phyloP scores from a whole-genome alignment of 2,797 vertebrate species.

The Dryobates pubescens region DNA sequence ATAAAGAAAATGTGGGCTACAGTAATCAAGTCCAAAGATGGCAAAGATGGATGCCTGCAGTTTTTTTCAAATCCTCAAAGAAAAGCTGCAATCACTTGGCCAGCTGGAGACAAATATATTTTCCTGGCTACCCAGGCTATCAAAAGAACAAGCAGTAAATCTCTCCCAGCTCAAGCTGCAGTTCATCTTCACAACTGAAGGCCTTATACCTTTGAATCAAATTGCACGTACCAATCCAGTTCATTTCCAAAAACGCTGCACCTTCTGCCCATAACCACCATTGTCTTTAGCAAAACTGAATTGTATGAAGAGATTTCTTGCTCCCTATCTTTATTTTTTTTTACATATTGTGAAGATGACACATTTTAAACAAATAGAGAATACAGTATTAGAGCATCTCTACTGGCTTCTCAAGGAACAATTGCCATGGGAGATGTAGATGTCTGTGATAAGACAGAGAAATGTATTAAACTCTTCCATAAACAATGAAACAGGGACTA shows the following conservation, averaged over 20 bases:
- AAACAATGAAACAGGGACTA: background rate
- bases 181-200: background rate
- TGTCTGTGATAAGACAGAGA: background rate
- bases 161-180: background rate
- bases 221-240: background rate
- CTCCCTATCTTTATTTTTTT: background rate
- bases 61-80: slow-evolving; percentile 39
- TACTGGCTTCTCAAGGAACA: background rate
- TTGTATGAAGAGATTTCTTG: background rate
- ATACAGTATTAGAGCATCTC: background rate
- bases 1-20: slow-evolving; percentile 1
- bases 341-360: background rate
- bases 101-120: slow-evolving; percentile 39
- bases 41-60: slow-evolving; percentile 42
- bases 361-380: rapidly evolving
- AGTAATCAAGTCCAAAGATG: slow-evolving; percentile 41
- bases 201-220: background rate
- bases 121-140: slow-evolving; percentile 9
- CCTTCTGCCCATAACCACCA: background rate
- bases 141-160: slow-evolving; percentile 38
- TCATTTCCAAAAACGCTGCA: background rate
- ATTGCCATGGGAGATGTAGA: background rate
- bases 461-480: background rate
- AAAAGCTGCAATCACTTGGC: slow-evolving; percentile 47
- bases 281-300: background rate